These are phyloP conservation scores for Strigamia maritima DNA, from an alignment of 2,888 invertebrate genomes.

Conservation along the genomic window DNA sequence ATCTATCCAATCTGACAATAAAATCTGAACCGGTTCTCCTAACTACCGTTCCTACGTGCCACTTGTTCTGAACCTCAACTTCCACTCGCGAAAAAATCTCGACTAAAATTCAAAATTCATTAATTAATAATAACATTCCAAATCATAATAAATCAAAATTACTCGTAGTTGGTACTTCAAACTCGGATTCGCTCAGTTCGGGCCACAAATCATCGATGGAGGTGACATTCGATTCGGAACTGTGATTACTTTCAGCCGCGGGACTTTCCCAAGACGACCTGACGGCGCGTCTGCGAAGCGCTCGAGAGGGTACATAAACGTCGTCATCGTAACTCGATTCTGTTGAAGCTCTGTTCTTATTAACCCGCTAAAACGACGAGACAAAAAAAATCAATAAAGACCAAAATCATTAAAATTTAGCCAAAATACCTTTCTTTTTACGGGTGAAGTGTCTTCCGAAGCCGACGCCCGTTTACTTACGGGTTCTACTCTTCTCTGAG, in stretches of 20 bases:
- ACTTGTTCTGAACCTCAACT: background rate
- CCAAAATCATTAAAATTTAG: background rate
- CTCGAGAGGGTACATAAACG: background rate
- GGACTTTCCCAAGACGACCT: background rate
- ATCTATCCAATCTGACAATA: constrained; percentile 31
- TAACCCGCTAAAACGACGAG: background rate
- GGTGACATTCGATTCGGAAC: background rate
- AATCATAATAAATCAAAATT: background rate
- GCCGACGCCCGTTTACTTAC: background rate
- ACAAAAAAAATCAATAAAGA: background rate
- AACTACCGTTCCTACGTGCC: background rate
- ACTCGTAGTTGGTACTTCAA: background rate
- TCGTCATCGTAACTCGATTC: background rate
- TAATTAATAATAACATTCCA: background rate
- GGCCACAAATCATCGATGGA: background rate
- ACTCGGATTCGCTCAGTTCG: background rate
- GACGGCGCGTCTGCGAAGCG: background rate
- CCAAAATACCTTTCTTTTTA: background rate
- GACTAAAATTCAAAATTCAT: background rate
- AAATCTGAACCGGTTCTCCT: background rate
- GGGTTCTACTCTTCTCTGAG: background rate
- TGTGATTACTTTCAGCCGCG: background rate
- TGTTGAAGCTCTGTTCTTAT: background rate
- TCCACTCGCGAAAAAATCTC: constrained; percentile 28
- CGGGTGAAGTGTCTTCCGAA: background rate